Percentiles rank a stretch among this genome's conserved stretches.
phyloP scores from a whole-genome alignment of 1,140 invertebrate species.

The Ooceraea biroi region DNA sequence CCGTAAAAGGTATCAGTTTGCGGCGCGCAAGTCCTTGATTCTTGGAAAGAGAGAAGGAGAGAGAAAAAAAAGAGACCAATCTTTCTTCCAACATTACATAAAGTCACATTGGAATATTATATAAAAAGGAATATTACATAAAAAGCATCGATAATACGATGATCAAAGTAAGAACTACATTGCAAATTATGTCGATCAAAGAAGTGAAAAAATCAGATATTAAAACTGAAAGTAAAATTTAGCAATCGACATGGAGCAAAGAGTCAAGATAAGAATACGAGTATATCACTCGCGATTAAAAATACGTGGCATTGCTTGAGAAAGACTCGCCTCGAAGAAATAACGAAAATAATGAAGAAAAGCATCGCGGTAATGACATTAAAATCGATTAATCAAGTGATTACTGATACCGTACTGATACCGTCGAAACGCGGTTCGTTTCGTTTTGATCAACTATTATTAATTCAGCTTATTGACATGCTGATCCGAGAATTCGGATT shows the following conservation, averaged over 20 bases:
- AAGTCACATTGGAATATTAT: slow-evolving; percentile 38
- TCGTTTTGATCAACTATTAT: slow-evolving; percentile 1
- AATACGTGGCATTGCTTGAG: not conserved
- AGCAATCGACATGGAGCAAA: not conserved
- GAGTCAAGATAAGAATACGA: not conserved
- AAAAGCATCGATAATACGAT: not conserved
- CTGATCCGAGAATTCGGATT: not conserved
- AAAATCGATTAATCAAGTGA: slow-evolving; percentile 12
- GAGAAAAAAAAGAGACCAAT: too few relatives aligned
- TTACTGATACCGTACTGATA: not conserved
- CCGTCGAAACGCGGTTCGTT: not conserved
- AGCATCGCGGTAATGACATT: slow-evolving; percentile 8
- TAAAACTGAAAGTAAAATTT: not conserved
- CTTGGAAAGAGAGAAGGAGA: too few relatives aligned
- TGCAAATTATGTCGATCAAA: not conserved
- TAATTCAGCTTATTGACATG: not conserved
- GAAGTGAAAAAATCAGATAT: not conserved
- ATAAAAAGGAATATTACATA: slow-evolving; percentile 22
- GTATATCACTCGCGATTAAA: not conserved
- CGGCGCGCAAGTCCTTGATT: not conserved
- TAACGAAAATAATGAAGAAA: not conserved
- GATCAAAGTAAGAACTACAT: slow-evolving; percentile 4
- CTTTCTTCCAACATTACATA: slow-evolving; percentile 31
- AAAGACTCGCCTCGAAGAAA: not conserved
- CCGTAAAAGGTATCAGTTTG: slow-evolving; percentile 34